These are phyloP conservation scores for Emydura subglobosa DNA, from an alignment of 2,113 vertebrate species.

Conservation along the genomic window DNA sequence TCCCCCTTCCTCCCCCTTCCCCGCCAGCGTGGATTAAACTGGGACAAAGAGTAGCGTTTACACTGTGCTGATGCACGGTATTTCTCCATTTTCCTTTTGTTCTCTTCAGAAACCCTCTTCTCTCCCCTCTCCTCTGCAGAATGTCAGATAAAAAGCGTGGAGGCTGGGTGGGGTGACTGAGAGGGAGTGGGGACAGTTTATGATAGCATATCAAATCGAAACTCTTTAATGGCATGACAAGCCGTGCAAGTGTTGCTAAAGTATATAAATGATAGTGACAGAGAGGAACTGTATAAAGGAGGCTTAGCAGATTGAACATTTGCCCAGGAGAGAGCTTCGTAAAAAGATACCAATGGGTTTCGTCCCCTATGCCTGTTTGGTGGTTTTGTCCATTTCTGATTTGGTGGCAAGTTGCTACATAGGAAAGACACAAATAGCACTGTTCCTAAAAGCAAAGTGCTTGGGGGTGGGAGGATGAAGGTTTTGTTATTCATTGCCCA, in stretches of 20 bases:
- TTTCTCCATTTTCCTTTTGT: constrained; percentile 27
- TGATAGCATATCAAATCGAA: not conserved
- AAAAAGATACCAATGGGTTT: constrained; percentile 18
- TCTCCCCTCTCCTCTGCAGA: too few relatives aligned
- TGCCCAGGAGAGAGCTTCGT: not conserved
- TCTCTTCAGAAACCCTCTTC: not conserved
- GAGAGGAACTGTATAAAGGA: not conserved
- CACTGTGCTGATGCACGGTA: not conserved
- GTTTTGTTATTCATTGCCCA: not conserved
- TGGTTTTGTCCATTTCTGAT: not conserved
- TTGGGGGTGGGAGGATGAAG: not conserved
- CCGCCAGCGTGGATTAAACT: not conserved
- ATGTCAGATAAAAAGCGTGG: not conserved
- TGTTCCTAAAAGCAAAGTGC: not conserved
- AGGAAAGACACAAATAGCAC: not conserved
- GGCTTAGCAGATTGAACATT: not conserved
- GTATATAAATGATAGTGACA: not conserved
- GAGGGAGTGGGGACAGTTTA: not conserved
- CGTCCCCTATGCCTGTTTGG: not conserved
- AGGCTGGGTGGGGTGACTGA: too few relatives aligned
- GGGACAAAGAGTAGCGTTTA: not conserved
- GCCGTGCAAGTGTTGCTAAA: not conserved
- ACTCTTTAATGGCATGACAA: not conserved
- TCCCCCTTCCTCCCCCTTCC: too few relatives aligned
- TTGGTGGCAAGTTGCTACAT: not conserved